Conservation (phyloP, 2,888 invertebrate species). For the Automeris io region DNA sequence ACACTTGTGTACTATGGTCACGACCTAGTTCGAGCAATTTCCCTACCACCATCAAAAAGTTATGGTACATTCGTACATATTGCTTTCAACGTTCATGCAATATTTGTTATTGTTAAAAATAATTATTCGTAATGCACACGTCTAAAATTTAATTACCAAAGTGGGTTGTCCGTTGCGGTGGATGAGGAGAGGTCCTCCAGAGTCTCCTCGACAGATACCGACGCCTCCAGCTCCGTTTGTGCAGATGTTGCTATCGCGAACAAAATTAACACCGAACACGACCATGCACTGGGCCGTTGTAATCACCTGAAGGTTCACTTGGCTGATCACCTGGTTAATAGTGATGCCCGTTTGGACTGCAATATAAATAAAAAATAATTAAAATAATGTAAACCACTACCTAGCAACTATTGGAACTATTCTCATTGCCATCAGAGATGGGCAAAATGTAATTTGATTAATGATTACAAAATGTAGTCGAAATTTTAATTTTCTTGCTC, state of each 20-base stretch:
- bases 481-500: no score
- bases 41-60: no score
- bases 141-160: constrained; percentile 35
- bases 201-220: constrained; percentile 45
- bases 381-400: no score
- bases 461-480: no score
- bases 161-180: constrained; percentile 20
- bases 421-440: no score
- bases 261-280: constrained; percentile 22
- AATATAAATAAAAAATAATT: no score
- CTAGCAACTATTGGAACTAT: no score
- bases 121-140: no score
- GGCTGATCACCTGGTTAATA: constrained; percentile 23
- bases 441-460: no score
- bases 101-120: not conserved
- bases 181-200: constrained; percentile 39
- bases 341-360: constrained; percentile 32
- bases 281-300: constrained; percentile 27
- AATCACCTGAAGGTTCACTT: constrained; percentile 39
- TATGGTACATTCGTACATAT: not conserved
- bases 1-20: no score
- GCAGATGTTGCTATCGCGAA: constrained; percentile 32
- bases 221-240: constrained; percentile 39
- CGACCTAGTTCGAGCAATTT: no score
- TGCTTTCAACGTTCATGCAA: not conserved